Evolutionary conservation across 2,888 invertebrate genomes (phyloP), one percentile per base, ranked within the genome.

Genomic region (Tromatobia lineatoria): DNA sequence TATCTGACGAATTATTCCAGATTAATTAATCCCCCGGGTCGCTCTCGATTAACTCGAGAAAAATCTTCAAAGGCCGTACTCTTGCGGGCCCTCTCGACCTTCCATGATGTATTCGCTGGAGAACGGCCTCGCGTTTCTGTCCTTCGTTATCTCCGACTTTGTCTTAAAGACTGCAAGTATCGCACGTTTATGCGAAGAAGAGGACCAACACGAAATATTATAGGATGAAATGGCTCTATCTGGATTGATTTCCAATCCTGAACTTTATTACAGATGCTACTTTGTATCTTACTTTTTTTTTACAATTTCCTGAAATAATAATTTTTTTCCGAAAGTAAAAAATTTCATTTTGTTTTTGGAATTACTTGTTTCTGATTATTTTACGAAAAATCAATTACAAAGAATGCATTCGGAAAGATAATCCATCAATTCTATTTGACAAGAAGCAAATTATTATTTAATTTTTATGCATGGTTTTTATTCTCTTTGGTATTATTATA

Each of bases 11-110:
- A 78, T 78, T 69, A 71, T 78, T 78, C 70, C 59, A 29, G 78
- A 78, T 70, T 78, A 78, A 71, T 78, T 78, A 71, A 80, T 74
- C 74, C 80, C 80, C 11, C 23, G 25, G 64, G 80, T 67, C 42
- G 18, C 23, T 57, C 74, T 57, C 67, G 47, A 59, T 80, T 69
- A 20, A 80, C 38, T 80, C 47, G 38, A 47, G 42, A 61, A 71
- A 64, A 67, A 80, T 67, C 67, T 67, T 74, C 80, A 80, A 74
- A 74, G 54, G 29, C 42, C 29, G n/a, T n/a, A 18, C n/a, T 34
- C 54, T 57, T 23, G 42, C 18, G 18, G 61, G 73, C 42, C 45
- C 59, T 18, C 38, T 59, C 45, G 10, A 42, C 18, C 10, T 45
- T 71, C 71, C 38, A 11, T 25, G 71, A 11, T 25, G 71, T 23